phyloP scores from a whole-genome alignment of 1,140 invertebrate species.

The Popillia japonica region DNA sequence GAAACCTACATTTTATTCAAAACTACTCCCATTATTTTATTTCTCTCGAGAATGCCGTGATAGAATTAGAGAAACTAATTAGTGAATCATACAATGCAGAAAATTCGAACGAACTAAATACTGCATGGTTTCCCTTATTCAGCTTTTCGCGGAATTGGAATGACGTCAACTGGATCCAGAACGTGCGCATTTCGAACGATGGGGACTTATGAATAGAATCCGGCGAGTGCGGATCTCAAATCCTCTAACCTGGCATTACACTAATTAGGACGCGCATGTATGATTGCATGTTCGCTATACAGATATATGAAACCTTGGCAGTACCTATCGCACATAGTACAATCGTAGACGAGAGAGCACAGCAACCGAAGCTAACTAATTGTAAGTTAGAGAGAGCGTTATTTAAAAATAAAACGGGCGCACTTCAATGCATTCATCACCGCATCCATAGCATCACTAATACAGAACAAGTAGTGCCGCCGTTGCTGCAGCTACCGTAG shows the following conservation, averaged over 20 bases:
- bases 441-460: not conserved
- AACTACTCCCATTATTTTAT: too few species aligned
- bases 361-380: not conserved
- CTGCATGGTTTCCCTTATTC: not conserved
- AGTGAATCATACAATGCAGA: not conserved
- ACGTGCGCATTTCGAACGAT: not conserved
- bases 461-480: not conserved
- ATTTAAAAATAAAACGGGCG: slow-evolving; percentile 24
- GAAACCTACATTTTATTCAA: too few species aligned
- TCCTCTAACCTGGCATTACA: slow-evolving; percentile 1
- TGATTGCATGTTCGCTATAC: too few species aligned
- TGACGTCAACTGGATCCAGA: not conserved
- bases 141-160: not conserved
- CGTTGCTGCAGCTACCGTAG: not conserved
- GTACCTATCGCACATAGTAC: not conserved
- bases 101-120: not conserved
- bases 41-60: too few species aligned
- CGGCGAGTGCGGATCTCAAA: not conserved
- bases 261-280: slow-evolving; percentile 12
- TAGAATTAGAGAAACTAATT: not conserved
- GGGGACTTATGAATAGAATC: slow-evolving; percentile 20
- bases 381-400: not conserved
- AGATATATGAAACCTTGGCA: too few species aligned
- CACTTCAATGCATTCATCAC: slow-evolving; percentile 18
- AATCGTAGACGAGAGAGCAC: not conserved